Conservation (phyloP, 2,113 vertebrate species). For the Lampris megalopsis region DNA sequence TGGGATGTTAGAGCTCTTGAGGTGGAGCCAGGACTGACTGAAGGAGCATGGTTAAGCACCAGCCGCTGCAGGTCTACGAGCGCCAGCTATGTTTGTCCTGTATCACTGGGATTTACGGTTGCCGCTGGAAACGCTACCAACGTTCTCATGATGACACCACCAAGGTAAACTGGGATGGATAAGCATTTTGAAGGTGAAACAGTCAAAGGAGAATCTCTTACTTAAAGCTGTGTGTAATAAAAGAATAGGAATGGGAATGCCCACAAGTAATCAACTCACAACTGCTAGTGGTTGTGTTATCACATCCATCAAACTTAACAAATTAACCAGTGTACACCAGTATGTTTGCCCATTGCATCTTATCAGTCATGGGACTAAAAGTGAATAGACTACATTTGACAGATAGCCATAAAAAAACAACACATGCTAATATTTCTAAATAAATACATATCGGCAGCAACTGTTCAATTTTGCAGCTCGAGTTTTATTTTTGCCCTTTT, state of each 20-base stretch:
- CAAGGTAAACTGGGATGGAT: constrained; percentile 81
- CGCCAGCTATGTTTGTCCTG: constrained; percentile 97
- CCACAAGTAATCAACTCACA: no score
- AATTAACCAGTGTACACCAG: no score
- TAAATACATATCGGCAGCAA: no score
- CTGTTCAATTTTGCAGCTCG: no score
- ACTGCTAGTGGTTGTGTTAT: no score
- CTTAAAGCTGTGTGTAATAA: background rate
- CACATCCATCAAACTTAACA: no score
- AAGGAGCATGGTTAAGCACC: constrained; percentile 99
- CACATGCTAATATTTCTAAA: no score
- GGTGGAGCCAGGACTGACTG: constrained; percentile 76
- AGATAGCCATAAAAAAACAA: no score
- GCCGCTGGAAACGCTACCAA: constrained; percentile 99
- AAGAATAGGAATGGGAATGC: background rate
- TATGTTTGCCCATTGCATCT: no score
- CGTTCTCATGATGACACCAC: constrained; percentile 97
- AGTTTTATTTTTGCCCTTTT: no score
- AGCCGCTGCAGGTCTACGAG: constrained; percentile 98
- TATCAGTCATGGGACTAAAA: no score
- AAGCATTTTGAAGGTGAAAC: background rate
- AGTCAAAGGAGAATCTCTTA: background rate
- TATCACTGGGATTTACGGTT: constrained; percentile 97
- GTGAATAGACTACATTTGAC: no score
- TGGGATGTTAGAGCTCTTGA: constrained; percentile 85